phyloP scores from a whole-genome alignment of 2,888 invertebrate species.

The Leistus spinibarbis region DNA sequence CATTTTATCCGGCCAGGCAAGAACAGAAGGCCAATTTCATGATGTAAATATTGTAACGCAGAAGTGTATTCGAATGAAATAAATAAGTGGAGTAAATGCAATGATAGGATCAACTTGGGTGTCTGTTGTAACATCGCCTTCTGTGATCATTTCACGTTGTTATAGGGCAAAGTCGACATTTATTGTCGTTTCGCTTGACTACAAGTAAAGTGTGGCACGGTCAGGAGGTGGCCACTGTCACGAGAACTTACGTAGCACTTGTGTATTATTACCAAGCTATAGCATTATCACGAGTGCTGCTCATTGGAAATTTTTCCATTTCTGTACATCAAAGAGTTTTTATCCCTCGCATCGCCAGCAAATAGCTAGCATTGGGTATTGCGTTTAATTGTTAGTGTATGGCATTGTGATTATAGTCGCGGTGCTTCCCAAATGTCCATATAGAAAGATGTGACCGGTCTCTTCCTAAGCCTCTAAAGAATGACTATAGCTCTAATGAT shows the following conservation, averaged over 20 bases:
- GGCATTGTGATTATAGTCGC: background rate
- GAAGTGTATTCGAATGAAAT: background rate
- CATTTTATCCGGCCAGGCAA: no score
- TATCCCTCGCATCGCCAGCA: background rate
- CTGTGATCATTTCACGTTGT: constrained; percentile 14
- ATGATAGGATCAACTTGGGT: constrained; percentile 39
- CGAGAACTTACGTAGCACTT: constrained; percentile 45
- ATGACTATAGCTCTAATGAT: constrained; percentile 7
- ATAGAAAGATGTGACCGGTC: background rate
- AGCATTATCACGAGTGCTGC: constrained; percentile 4
- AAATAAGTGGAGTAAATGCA: constrained; percentile 37
- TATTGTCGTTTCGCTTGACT: constrained; percentile 9
- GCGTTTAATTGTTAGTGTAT: background rate
- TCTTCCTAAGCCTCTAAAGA: background rate
- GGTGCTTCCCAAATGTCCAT: background rate
- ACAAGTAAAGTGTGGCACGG: constrained; percentile 38
- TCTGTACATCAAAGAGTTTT: background rate
- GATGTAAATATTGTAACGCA: no score
- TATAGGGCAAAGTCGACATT: background rate
- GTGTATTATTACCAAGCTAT: constrained; percentile 40
- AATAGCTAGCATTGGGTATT: background rate
- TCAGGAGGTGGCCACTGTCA: constrained; percentile 44
- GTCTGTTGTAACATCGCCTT: constrained; percentile 41
- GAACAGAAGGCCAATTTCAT: no score
- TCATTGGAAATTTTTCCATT: background rate